Evolutionary conservation across 1,140 invertebrate genomes (phyloP).

Genomic region (Acromyrmex echinatior): DNA sequence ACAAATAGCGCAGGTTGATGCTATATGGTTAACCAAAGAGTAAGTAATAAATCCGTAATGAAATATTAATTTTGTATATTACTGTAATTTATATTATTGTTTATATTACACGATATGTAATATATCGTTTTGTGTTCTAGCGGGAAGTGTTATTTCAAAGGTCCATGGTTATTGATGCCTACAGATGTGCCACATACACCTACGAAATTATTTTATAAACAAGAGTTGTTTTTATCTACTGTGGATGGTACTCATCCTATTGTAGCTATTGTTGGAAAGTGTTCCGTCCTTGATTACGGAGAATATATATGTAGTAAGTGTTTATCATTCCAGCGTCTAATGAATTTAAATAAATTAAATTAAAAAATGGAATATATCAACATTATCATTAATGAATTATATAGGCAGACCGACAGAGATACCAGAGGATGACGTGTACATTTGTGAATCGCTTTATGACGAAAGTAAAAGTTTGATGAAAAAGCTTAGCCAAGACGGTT

Average conservation of each 20-base stretch:
- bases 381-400: constrained; percentile 15
- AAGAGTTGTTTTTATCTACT: constrained; percentile 97
- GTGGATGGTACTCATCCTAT: constrained; percentile 97
- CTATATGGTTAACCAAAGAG: constrained; percentile 96
- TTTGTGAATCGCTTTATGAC: constrained; percentile 97
- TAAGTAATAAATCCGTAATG: constrained; percentile 85
- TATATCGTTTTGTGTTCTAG: constrained; percentile 85
- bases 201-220: constrained; percentile 95
- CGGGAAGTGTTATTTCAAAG: constrained; percentile 96
- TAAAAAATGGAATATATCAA: neutral
- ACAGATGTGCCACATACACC: constrained; percentile 93
- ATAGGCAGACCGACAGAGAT: constrained; percentile 97
- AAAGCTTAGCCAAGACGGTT: constrained; percentile 91
- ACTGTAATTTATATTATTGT: neutral
- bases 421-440: constrained; percentile 95
- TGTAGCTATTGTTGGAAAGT: constrained; percentile 96
- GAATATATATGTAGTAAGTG: constrained; percentile 96
- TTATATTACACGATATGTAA: neutral
- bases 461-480: constrained; percentile 94
- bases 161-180: constrained; percentile 96
- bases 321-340: neutral
- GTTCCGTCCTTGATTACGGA: constrained; percentile 95
- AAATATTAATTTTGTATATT: constrained; percentile 5
- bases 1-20: constrained; percentile 97
- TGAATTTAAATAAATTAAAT: neutral